Conservation (phyloP, 2,888 invertebrate genomes). For the Hyposoter dolosus region DNA sequence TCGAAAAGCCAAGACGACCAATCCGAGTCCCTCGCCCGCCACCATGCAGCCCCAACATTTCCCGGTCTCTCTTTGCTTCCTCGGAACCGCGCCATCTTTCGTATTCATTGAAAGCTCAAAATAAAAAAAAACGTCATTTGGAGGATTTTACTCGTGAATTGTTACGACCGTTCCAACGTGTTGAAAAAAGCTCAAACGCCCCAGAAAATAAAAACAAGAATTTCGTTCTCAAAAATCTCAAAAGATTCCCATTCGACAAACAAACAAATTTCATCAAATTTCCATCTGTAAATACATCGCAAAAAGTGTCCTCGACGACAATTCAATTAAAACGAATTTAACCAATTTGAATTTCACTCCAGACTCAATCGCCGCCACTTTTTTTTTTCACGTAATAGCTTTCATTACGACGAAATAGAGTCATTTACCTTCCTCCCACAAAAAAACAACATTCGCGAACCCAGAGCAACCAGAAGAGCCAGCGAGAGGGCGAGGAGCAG, state of each 20-base stretch:
- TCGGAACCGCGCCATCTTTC: conserved; percentile 17
- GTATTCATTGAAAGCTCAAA: not conserved
- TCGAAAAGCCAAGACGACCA: conserved; percentile 67
- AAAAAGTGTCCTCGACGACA: not conserved
- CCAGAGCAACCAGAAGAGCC: not conserved
- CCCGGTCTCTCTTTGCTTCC: conserved; percentile 41
- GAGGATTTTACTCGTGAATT: not conserved
- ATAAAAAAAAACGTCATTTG: not conserved
- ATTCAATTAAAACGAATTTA: not conserved
- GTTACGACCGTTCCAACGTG: not conserved
- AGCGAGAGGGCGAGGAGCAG: no score
- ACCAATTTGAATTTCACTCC: conserved; percentile 5
- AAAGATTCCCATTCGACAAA: not conserved
- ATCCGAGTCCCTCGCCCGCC: conserved; percentile 4
- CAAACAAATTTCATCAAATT: not conserved
- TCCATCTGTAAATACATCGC: not conserved
- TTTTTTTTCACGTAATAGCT: not conserved
- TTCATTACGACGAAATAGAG: conserved; percentile 12
- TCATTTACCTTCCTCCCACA: not conserved
- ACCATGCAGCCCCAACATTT: conserved; percentile 16
- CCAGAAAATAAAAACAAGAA: not conserved
- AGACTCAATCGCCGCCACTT: not conserved
- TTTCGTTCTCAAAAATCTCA: not conserved
- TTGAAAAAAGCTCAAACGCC: not conserved
- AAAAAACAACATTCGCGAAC: not conserved